Conservation (phyloP, 92 coral and sea anemone genomes). For the Actinostola sp. region DNA sequence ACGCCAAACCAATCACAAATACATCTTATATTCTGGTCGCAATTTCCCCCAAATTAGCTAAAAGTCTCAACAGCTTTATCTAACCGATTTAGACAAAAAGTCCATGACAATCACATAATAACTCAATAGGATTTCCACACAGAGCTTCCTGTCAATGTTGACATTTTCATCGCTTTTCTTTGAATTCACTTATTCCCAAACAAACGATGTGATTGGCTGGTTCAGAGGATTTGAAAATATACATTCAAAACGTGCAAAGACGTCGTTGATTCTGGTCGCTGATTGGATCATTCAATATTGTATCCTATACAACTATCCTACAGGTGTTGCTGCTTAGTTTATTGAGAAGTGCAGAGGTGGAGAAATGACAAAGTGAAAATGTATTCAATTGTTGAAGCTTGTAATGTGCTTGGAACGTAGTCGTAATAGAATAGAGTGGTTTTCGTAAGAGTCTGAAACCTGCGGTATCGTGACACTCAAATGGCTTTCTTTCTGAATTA, state of each 20-base stretch:
- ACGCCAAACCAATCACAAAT: neutral
- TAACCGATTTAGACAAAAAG: neutral
- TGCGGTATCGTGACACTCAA: too few species aligned
- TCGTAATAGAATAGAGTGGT: too few species aligned
- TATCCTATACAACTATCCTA: neutral
- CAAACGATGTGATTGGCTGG: slow-evolving; percentile 5
- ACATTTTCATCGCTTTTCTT: neutral
- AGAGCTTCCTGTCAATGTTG: neutral
- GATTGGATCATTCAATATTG: neutral
- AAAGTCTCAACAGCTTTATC: too few species aligned
- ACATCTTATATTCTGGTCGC: too few species aligned
- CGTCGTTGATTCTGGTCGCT: neutral
- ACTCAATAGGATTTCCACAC: neutral
- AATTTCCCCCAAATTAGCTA: too few species aligned
- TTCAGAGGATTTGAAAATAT: slow-evolving; percentile 4
- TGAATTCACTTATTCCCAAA: neutral
- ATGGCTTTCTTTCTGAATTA: too few species aligned
- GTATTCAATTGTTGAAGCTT: too few species aligned
- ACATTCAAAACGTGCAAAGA: neutral
- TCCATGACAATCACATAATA: neutral
- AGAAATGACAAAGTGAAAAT: too few species aligned
- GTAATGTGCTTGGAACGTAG: too few species aligned
- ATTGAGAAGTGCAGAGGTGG: neutral
- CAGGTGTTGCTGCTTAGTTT: neutral
- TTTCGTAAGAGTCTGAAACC: too few species aligned